Evolutionary conservation across 2,888 invertebrate genomes (phyloP).

Genomic region (Pachymerium ferrugineum): DNA sequence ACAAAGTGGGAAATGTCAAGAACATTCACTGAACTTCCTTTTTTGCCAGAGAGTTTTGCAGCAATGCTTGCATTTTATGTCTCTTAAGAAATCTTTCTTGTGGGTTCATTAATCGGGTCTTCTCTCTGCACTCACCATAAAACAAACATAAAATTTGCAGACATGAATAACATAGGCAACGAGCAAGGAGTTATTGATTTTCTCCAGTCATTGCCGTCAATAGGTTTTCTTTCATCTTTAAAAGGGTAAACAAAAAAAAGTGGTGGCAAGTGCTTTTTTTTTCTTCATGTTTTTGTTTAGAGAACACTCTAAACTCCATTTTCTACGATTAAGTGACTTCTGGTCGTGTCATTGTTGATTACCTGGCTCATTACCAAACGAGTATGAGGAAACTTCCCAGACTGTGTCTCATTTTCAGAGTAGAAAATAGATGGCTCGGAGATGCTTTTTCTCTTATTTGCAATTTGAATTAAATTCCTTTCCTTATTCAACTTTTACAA

Average conservation of each 20-base stretch:
- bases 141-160: constrained; percentile 8
- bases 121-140: constrained; percentile 1
- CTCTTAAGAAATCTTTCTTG: not conserved
- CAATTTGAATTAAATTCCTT: too few relatives aligned
- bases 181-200: constrained; percentile 6
- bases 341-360: too few relatives aligned
- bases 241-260: too few relatives aligned
- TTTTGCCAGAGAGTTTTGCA: too few relatives aligned
- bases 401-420: too few relatives aligned
- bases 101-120: not conserved
- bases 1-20: not conserved
- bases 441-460: too few relatives aligned
- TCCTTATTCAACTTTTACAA: too few relatives aligned
- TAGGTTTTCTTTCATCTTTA: constrained; percentile 9
- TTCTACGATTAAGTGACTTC: constrained; percentile 2
- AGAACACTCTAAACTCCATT: constrained; percentile 1
- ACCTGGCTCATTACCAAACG: not conserved
- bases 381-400: too few relatives aligned
- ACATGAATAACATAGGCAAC: constrained; percentile 5
- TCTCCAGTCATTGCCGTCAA: not conserved
- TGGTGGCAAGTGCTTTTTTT: not conserved
- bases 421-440: too few relatives aligned
- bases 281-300: not conserved
- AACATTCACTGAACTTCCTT: not conserved
- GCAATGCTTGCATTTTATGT: not conserved